Percentiles rank a stretch among this genome's conserved stretches.
Conservation (phyloP, 2,888 invertebrate genomes). For the Pemphredon lugubris region DNA sequence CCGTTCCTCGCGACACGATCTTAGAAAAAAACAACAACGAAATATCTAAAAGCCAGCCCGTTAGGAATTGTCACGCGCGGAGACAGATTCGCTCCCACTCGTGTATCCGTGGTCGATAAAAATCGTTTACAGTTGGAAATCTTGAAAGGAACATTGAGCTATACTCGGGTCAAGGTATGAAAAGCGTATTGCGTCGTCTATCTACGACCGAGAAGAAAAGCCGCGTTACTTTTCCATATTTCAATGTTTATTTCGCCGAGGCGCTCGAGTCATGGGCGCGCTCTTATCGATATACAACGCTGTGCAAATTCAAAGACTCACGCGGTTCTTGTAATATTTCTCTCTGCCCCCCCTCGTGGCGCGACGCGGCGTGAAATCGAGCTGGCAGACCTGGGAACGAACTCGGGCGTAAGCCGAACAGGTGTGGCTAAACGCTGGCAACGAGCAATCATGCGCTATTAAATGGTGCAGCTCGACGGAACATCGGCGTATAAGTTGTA, state of each 20-base stretch:
- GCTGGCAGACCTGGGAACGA: constrained; percentile 52
- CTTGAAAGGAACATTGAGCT: no score
- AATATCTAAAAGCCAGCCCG: no score
- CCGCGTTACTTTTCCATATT: background rate
- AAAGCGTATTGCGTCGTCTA: no score
- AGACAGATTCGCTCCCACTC: no score
- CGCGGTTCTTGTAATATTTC: constrained; percentile 24
- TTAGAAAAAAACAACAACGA: no score
- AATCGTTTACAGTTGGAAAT: no score
- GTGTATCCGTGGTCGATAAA: no score
- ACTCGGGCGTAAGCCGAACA: constrained; percentile 37
- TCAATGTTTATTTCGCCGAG: background rate
- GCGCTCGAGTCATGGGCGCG: background rate
- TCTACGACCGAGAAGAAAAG: no score
- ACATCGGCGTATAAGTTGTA: constrained; percentile 25
- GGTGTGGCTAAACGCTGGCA: constrained; percentile 60
- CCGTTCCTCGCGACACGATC: no score
- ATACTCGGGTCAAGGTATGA: no score
- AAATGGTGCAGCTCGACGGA: constrained; percentile 54
- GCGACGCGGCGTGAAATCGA: constrained; percentile 46
- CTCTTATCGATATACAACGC: constrained; percentile 21
- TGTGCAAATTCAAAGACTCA: constrained; percentile 18
- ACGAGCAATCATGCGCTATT: constrained; percentile 62
- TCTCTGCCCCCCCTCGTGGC: constrained; percentile 13
- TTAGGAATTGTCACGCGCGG: no score